These are phyloP conservation scores for Drosophila mercatorum DNA, from an alignment of 2,888 invertebrate species.

Conservation along the genomic window DNA sequence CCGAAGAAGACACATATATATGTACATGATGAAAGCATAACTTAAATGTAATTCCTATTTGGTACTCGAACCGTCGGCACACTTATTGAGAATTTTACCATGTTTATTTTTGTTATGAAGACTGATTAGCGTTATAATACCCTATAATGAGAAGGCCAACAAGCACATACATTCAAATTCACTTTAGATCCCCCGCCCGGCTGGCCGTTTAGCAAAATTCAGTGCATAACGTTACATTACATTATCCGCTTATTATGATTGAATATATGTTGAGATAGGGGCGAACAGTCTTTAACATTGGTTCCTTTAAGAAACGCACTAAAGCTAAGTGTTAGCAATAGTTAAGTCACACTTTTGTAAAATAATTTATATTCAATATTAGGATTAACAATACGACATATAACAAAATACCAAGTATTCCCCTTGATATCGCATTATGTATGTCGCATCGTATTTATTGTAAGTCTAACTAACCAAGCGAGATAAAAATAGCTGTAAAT, in stretches of 20 bases:
- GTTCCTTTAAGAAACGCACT: conserved; percentile 74
- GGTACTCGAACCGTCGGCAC: conserved; percentile 37
- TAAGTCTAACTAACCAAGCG: conserved; percentile 58
- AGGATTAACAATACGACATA: conserved; percentile 30
- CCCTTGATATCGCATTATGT: conserved; percentile 30
- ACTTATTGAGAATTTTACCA: conserved; percentile 34
- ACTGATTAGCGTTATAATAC: conserved; percentile 77
- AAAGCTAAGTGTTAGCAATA: conserved; percentile 52
- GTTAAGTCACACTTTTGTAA: conserved; percentile 70
- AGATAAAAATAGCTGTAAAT: conserved; percentile 56
- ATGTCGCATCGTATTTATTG: conserved; percentile 36
- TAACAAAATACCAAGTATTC: conserved; percentile 62
- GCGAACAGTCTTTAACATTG: conserved; percentile 67
- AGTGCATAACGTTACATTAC: conserved; percentile 5
- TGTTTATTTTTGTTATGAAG: conserved; percentile 73
- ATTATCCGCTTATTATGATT: conserved; percentile 22
- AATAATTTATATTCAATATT: conserved; percentile 68
- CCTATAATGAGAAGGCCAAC: conserved; percentile 23
- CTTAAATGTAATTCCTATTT: conserved; percentile 44
- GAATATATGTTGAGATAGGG: conserved; percentile 33
- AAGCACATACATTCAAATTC: conserved; percentile 19
- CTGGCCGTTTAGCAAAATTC: conserved; percentile 17
- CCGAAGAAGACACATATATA: conserved; percentile 2
- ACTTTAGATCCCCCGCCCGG: conserved; percentile 17
- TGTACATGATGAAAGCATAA: conserved; percentile 14